Base-by-base conservation (phyloP, 2,888 invertebrate genomes). In the Eudemis profundana region DNA sequence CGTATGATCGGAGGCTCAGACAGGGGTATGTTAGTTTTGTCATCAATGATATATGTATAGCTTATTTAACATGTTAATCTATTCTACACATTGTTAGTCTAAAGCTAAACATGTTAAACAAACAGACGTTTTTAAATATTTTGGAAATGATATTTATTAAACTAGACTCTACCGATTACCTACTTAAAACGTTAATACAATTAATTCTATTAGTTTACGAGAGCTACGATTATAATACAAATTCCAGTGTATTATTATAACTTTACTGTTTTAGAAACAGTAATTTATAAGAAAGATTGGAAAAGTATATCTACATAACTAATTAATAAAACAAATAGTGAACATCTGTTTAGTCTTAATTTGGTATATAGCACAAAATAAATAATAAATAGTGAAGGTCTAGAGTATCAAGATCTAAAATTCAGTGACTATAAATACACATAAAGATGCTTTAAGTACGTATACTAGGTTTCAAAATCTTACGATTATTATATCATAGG, bases 41-140 rank as follows among this genome's bases (percentile, higher is more conserved):
- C 83, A 85, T 79, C 84, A 74, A 70, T 78, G 66, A 75, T 73
- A 80, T 78, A 70, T 72, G 78, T 77, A 42, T 75, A 75, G 76
- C 79, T 77, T 78, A 79, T 79, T 81, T 78, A 78, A 78, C 78
- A 82, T 85, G 88, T 90, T 90, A 90, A 87, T 86, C 89, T 91
- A 91, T 79, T 86, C 92, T 92, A 92, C 88, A 84, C 81, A 85
- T 85, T 89, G 90, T 92, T 91, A 92, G 90, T 91, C 90, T 92
- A 91, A 78, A 76, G 80, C 92, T 92, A 91, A 88, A 91, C 91
- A 92, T 92, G 92, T 92, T 92, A 92, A 91, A 91, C 90, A 92
- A 91, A 91, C 91, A 92, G 86, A 91, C 91, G 81, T 83, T 82
- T 88, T 89, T 80, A 85, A 87, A 85, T 89, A 87, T 86, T 90